Evolutionary conservation across 2,888 invertebrate genomes (phyloP), one percentile per base, ranked within the genome.

Genomic region (Pantelozetes paolii): DNA sequence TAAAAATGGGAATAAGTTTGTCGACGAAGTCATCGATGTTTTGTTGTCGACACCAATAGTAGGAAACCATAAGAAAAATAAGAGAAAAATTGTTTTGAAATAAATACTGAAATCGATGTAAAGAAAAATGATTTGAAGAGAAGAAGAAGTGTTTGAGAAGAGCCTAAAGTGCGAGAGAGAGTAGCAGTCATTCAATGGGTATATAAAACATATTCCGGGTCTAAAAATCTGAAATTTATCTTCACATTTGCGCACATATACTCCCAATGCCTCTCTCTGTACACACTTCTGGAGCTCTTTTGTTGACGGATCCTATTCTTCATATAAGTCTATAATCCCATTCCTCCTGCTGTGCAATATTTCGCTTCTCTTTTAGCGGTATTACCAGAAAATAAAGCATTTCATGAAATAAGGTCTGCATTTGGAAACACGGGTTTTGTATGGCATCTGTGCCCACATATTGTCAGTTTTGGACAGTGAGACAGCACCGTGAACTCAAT

Each of bases 341-440:
- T 40, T 67, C 67, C 67, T 40, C 67, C 67, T n/a, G 67, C 67
- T 42, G 67, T 67, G 67, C 67, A 67, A 67, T 67, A 67, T 67
- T 67, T 67, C 26, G 67, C 23, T 26, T 36, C 32, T 23, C 23
- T 23, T 67, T 42, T 64, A 36, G 42, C 42, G 9, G n/a, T 26
- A 23, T 13, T 23, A 54, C 26, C 54, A 26, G 20, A 54, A 54
- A 54, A 23, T 54, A 54, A 54, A 54, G 54, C 54, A 54, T 54
- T 54, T 54, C 13, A 9, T 54, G 26, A 54, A 54, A 54, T 54
- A 54, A 54, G 54, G 54, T 54, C 54, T 54, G 23, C 54, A 9
- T 26, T 54, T 26, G 26, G 50, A 50, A 23, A 28, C 30, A 26
- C 2, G 2, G 5, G 62, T 30, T 57, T 28, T 62, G 32, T 62